A percentile compares a stretch with the other conserved stretches of the same genome.
Conservation (phyloP, 2,888 invertebrate genomes). For the Drosophila yooni region DNA sequence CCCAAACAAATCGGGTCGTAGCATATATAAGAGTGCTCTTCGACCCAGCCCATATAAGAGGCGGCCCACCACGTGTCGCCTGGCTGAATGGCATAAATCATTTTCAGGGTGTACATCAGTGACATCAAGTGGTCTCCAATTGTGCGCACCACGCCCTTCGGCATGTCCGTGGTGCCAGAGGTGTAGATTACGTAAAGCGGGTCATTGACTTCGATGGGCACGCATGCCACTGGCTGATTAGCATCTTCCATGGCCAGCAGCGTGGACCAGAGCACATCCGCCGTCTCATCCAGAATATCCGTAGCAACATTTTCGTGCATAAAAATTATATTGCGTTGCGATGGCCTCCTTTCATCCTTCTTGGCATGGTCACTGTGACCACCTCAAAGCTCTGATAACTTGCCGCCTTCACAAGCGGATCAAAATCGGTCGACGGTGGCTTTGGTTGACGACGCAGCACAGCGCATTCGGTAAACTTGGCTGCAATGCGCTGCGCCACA, state of each 20-base stretch:
- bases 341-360: conserved; percentile 86
- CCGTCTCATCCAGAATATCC: conserved; percentile 86
- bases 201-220: conserved; percentile 94
- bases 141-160: conserved; percentile 93
- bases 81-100: conserved; percentile 91
- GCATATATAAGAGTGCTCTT: conserved; percentile 97
- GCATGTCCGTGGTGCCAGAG: conserved; percentile 92
- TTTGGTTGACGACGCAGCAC: conserved; percentile 96
- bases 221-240: conserved; percentile 89
- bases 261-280: conserved; percentile 92
- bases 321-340: conserved; percentile 91
- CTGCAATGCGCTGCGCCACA: conserved; percentile 93
- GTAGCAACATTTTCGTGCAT: conserved; percentile 90
- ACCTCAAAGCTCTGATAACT: conserved; percentile 92
- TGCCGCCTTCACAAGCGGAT: conserved; percentile 93
- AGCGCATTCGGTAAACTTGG: conserved; percentile 97
- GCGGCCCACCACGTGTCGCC: conserved; percentile 97
- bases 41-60: conserved; percentile 91
- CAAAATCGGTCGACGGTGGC: conserved; percentile 94
- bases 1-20: conserved; percentile 95
- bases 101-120: conserved; percentile 93
- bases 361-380: conserved; percentile 86
- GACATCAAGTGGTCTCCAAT: conserved; percentile 95
- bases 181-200: conserved; percentile 97
- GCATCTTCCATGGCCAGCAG: conserved; percentile 86